Conservation (phyloP, 2,113 vertebrate genomes). For the Mobula birostris region DNA sequence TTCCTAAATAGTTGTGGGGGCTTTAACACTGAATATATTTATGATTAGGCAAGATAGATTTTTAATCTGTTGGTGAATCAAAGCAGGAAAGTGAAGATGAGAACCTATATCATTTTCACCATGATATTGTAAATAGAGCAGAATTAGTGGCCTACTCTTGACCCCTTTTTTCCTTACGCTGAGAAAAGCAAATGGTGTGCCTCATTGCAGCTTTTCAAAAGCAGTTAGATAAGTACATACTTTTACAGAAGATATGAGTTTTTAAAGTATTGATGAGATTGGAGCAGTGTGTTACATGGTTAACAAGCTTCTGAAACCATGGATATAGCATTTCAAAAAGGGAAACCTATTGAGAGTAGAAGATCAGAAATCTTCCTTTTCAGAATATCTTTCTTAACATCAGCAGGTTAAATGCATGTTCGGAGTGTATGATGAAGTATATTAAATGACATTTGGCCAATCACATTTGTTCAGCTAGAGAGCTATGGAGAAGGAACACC, state of each 20-base stretch:
- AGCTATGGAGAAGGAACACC: not conserved
- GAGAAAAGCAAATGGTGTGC: not conserved
- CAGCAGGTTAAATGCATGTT: not conserved
- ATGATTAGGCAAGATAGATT: too few species aligned
- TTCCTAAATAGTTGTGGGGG: too few species aligned
- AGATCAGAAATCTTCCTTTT: not conserved
- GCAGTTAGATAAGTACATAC: not conserved
- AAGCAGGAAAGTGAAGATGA: too few species aligned
- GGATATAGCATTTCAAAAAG: not conserved
- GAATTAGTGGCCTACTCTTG: too few species aligned
- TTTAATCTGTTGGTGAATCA: too few species aligned
- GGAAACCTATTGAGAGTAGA: not conserved
- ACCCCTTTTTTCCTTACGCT: too few species aligned
- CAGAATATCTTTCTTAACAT: not conserved
- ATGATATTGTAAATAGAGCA: too few species aligned
- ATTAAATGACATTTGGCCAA: not conserved
- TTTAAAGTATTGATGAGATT: not conserved
- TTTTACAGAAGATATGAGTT: not conserved
- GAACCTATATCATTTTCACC: too few species aligned
- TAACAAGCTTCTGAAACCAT: not conserved
- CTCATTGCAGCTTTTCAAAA: not conserved
- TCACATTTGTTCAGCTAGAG: not conserved
- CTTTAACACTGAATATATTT: too few species aligned
- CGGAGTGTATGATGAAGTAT: not conserved
- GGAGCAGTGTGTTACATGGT: not conserved